Evolutionary conservation across 1,140 invertebrate species (phyloP), one percentile per base, ranked within the genome.

Genomic region (Leptopilina boulardi): DNA sequence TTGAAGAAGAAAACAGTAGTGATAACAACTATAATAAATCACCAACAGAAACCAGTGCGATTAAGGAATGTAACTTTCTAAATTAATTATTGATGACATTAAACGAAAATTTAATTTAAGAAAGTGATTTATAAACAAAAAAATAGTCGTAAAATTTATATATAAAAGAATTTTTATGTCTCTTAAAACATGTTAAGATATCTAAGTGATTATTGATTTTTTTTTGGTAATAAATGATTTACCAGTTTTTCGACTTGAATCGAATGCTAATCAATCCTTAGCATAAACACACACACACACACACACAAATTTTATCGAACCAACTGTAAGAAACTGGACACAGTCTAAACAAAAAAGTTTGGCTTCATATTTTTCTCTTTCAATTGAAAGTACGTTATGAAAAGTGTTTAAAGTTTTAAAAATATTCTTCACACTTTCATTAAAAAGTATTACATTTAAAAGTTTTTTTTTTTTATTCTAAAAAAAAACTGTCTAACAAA

Each of bases 1-100:
- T 82, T 41, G 80, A 87, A 13, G 83, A 83, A 0, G 77, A 74
- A 3, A 56, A 70, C 18, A 66, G 26, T n/a, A 30, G 59, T 66
- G 23, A 10, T 15, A 66, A 66, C 26, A 30, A 66, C 2, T 34
- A 34, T 6, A 34, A n/a, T 66, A 30, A 66, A 66, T n/a, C 59
- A 2, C 4, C 21, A 30, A 10, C 15, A 26, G 59, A 26, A 30
- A 26, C 59, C 11, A 13, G 26, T 30, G 59, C 59, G 13, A 30
- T 34, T 26, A 23, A 66, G n/a, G 59, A 66, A 3, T 66, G 59
- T 66, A 66, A 30, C 26, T 66, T 66, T 30, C 59, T 66, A n/a
- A 66, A 66, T 30, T 66, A 23, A 66, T 54, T 54, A 3, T 21
- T 21, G 51, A 11, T 8, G 26, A 26, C 13, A 6, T 13, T 30